phyloP scores from a whole-genome alignment of 35 echinoderm and acorn worm genomes.

The Acanthaster planci region DNA sequence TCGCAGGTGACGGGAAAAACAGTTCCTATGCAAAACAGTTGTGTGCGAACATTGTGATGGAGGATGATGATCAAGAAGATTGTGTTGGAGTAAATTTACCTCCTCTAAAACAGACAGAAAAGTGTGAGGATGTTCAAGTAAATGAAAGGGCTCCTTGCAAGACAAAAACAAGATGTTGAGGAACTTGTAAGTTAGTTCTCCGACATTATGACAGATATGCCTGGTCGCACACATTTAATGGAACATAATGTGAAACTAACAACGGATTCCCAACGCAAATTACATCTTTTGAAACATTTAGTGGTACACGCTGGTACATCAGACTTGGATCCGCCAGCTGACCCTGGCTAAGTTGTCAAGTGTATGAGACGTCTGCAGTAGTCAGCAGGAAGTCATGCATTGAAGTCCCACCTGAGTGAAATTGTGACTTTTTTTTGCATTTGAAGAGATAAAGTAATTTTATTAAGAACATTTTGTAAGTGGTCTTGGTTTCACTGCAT shows the following conservation, averaged over 20 bases:
- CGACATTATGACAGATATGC: conserved; percentile 32
- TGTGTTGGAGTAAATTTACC: background rate
- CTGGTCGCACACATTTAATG: conserved; percentile 38
- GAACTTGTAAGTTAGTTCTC: conserved; percentile 8
- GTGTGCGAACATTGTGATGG: background rate
- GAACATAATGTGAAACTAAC: background rate
- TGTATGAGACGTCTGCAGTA: no score
- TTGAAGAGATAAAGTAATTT: no score
- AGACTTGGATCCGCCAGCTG: no score
- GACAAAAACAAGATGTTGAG: conserved; percentile 3
- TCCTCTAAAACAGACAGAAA: background rate
- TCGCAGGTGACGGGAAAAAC: background rate
- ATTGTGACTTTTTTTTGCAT: no score
- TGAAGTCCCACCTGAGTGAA: no score
- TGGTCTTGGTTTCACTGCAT: no score
- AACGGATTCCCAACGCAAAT: no score
- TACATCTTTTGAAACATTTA: no score
- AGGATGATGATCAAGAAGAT: conserved; percentile 6
- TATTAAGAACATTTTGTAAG: no score
- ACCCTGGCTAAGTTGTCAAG: no score
- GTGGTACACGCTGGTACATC: no score
- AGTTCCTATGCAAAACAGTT: background rate
- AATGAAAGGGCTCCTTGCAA: background rate
- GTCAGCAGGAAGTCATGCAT: no score
- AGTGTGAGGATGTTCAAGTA: background rate